Percentiles rank a stretch among this genome's conserved stretches.
These are phyloP conservation scores for Thermophis baileyi DNA, from an alignment of 2,113 vertebrate species.

Conservation along the genomic window DNA sequence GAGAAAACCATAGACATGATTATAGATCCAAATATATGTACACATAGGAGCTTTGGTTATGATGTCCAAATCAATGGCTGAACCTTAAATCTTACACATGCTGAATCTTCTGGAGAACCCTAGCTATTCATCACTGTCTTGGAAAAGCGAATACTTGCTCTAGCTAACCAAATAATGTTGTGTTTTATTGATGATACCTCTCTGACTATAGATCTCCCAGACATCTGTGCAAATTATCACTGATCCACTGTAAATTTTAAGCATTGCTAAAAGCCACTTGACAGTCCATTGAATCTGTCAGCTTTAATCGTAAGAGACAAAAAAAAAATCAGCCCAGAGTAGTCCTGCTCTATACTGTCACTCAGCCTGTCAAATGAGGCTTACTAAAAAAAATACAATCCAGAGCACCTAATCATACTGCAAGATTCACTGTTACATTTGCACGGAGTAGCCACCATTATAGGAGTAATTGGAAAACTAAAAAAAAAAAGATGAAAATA, in stretches of 20 bases:
- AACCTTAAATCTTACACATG: constrained; percentile 15
- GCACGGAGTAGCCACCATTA: neutral
- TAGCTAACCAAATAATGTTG: constrained; percentile 14
- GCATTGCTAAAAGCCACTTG: constrained; percentile 20
- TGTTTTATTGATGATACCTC: constrained; percentile 9
- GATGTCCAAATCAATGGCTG: constrained; percentile 3
- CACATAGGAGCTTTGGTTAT: neutral
- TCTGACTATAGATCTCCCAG: constrained; percentile 10
- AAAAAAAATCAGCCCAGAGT: neutral
- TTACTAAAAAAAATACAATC: constrained; percentile 1
- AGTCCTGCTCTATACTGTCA: neutral
- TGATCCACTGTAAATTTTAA: constrained; percentile 21
- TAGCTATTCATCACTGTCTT: constrained; percentile 3
- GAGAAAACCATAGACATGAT: neutral
- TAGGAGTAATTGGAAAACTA: neutral
- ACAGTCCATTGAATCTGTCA: constrained; percentile 2
- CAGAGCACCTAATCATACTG: neutral
- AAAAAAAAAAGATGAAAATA: neutral
- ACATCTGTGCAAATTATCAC: constrained; percentile 5
- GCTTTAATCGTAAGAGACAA: neutral
- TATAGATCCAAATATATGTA: neutral
- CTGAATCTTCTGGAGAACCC: neutral
- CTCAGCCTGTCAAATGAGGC: neutral
- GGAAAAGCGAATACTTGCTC: neutral
- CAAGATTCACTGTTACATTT: constrained; percentile 6